A percentile compares a stretch with the other conserved stretches of the same genome.
Evolutionary conservation across 1,140 invertebrate genomes (phyloP).

Genomic region (Drosophila kurseongensis): DNA sequence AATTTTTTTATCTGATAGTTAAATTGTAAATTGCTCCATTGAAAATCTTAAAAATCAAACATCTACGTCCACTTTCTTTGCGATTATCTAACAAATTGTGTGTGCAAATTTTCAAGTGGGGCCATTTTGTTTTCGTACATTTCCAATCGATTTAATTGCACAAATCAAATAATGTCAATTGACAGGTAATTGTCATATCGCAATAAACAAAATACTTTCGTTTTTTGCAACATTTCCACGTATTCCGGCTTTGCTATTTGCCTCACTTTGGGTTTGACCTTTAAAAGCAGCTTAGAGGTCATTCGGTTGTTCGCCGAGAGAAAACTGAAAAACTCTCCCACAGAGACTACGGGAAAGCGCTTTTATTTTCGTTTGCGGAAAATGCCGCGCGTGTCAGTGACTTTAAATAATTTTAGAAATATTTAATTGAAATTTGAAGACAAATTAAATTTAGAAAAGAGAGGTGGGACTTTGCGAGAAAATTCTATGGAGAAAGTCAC

Average conservation of each 20-base stretch:
- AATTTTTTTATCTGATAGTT: constrained; percentile 16
- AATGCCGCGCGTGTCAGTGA: constrained; percentile 43
- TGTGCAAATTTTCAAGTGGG: constrained; percentile 29
- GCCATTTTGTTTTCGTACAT: not conserved
- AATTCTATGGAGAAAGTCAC: constrained; percentile 25
- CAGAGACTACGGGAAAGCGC: constrained; percentile 3
- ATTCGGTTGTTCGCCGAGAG: constrained; percentile 36
- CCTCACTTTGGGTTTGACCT: constrained; percentile 53
- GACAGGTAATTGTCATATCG: constrained; percentile 9
- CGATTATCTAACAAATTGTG: constrained; percentile 67
- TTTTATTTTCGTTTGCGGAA: constrained; percentile 29
- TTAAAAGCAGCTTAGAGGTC: constrained; percentile 65
- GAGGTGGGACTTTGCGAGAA: constrained; percentile 12
- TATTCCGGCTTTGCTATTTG: constrained; percentile 7
- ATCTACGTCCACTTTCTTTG: not conserved
- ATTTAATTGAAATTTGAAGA: constrained; percentile 40
- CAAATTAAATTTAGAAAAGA: constrained; percentile 32
- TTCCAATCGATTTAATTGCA: constrained; percentile 19
- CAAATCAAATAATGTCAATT: constrained; percentile 25
- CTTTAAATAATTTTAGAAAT: constrained; percentile 45
- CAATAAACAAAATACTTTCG: constrained; percentile 10
- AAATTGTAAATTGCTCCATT: not conserved
- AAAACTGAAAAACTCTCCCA: constrained; percentile 18
- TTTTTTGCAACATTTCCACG: constrained; percentile 27
- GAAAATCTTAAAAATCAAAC: not conserved